These are phyloP conservation scores for Halcyon smyrnensis DNA, from an alignment of 2,797 vertebrate genomes.

Conservation along the genomic window DNA sequence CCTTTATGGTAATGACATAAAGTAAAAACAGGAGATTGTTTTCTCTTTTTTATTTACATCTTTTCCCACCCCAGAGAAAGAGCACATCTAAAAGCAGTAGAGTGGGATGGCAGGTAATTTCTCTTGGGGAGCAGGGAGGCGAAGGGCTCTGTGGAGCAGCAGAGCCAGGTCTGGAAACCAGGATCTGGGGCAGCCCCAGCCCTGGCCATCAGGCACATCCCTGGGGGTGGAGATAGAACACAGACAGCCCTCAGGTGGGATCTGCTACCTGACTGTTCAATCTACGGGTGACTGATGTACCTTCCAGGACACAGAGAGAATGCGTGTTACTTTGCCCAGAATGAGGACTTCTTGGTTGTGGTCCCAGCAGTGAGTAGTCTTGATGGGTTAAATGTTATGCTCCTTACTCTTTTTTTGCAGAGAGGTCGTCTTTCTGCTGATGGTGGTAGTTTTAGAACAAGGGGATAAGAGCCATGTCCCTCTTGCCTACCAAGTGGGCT, in stretches of 20 bases:
- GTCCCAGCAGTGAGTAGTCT: neutral
- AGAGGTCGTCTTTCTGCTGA: neutral
- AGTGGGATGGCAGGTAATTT: neutral
- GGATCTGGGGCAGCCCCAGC: rapidly evolving
- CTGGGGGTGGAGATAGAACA: neutral
- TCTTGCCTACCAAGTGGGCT: rapidly evolving
- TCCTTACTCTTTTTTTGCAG: neutral
- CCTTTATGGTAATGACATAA: neutral
- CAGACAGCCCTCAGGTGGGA: neutral
- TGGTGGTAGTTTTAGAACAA: neutral
- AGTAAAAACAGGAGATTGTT: neutral
- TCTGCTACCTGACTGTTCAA: neutral
- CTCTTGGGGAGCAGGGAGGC: rapidly evolving
- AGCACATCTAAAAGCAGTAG: neutral
- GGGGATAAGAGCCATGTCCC: neutral
- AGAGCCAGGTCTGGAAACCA: neutral
- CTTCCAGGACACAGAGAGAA: neutral
- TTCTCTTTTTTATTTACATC: neutral
- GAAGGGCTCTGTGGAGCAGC: neutral
- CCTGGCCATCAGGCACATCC: neutral
- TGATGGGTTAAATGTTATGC: neutral
- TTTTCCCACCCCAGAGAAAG: neutral
- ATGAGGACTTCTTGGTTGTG: neutral
- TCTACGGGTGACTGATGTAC: rapidly evolving
- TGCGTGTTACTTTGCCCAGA: rapidly evolving